Evolutionary conservation across 2,797 vertebrate species (phyloP), one percentile per base, ranked within the genome.

Genomic region (Adrianichthys oophorus): DNA sequence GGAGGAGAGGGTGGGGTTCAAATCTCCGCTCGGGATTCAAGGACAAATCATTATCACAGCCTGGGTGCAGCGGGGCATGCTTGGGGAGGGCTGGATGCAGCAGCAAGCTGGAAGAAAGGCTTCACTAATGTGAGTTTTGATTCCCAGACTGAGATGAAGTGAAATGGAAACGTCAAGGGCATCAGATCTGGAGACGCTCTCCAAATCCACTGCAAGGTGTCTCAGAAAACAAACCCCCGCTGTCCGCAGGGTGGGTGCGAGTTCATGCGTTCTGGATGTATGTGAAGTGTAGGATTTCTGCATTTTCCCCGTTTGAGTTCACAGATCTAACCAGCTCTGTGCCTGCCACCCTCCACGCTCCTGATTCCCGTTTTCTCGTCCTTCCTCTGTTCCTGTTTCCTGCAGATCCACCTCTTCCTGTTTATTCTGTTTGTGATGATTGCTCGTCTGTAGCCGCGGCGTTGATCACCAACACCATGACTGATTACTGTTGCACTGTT

Each of bases 91-190:
- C 3, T 37, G 52, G 19, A 24, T 26, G 49, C 26, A 12, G 52
- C 15, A 43, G 42, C 49, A 24, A 49, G 51, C 59, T 59, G 50
- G 12, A 56, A 61, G 52, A 60, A 58, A 48, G 17, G 0, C 67
- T 55, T 84, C 80, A 68, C 69, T 74, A 78, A 79, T 61, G 23
- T 4, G 43, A 62, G 57, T 78, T 85, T 75, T 72, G 65, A 82
- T 75, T 76, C 48, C 70, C 50, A 43, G 57, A 58, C 68, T 66
- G 70, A 58, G 59, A 62, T 49, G 51, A 60, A 70, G 62, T 58
- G 59, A 63, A 71, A 41, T 72, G 51, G 62, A 83, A 85, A 86
- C 83, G 76, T 86, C 84, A 86, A 85, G 82, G 81, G 68, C 83
- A 72, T 74, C 13, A 46, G 58, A 73, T 54, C 52, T 47, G 43